Evolutionary conservation across 2,888 invertebrate species (phyloP).

Genomic region (Auanema freiburgensis): DNA sequence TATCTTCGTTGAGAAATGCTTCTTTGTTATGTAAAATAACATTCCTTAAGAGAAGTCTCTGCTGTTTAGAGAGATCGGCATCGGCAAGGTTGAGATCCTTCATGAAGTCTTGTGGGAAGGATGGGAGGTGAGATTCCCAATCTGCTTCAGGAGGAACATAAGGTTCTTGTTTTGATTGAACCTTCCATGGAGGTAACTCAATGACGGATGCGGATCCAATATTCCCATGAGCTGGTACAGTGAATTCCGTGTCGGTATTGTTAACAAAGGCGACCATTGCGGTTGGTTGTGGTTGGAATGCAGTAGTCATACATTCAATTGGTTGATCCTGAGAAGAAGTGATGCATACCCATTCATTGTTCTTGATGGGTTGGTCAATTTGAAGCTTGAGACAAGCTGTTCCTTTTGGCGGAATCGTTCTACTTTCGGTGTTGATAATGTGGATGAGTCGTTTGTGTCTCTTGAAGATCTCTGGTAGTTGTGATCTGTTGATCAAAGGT

Average conservation of each 20-base stretch:
- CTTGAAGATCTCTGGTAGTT: too few species aligned
- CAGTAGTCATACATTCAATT: too few species aligned
- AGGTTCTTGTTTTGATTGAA: not conserved
- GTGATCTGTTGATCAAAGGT: too few species aligned
- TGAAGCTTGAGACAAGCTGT: too few species aligned
- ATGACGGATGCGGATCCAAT: not conserved
- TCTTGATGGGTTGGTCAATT: too few species aligned
- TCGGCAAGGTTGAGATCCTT: not conserved
- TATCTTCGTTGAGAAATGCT: slow-evolving; percentile 29
- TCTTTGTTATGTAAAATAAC: slow-evolving; percentile 10
- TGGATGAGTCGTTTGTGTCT: too few species aligned
- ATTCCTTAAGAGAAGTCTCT: slow-evolving; percentile 5
- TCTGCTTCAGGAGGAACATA: slow-evolving; percentile 22
- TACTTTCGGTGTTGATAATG: too few species aligned
- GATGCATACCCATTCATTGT: too few species aligned
- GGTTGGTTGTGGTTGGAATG: too few species aligned
- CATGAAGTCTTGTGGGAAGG: not conserved
- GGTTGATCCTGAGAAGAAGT: too few species aligned
- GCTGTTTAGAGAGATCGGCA: not conserved
- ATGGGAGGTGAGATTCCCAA: slow-evolving; percentile 17
- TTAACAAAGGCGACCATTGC: not conserved
- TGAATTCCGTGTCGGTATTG: not conserved
- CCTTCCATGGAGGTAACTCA: not conserved
- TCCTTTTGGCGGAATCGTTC: too few species aligned
- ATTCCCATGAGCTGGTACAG: not conserved